Evolutionary conservation across 2,888 invertebrate species (phyloP).

Genomic region (Folsomia manolachei): DNA sequence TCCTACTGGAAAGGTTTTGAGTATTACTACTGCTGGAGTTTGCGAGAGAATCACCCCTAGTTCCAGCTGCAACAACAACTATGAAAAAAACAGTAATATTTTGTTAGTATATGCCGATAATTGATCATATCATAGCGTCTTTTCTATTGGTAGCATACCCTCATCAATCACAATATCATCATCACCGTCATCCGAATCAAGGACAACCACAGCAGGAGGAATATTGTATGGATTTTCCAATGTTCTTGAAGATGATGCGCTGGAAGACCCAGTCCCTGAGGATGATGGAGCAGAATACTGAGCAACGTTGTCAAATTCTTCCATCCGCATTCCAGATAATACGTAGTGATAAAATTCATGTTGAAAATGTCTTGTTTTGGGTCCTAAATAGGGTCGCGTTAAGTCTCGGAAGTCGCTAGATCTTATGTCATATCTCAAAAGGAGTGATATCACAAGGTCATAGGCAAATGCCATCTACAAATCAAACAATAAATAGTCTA

Average conservation of each 20-base stretch:
- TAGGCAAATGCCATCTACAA: conserved; percentile 64
- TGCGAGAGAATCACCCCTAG: no score
- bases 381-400: conserved; percentile 67
- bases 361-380: conserved; percentile 77
- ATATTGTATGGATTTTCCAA: neutral
- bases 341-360: conserved; percentile 87
- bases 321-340: conserved; percentile 59
- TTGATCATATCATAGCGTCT: no score
- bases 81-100: no score
- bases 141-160: neutral
- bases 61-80: no score
- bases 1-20: no score
- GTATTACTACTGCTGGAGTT: no score
- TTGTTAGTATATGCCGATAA: no score
- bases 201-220: conserved; percentile 28
- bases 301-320: conserved; percentile 43
- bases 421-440: conserved; percentile 59
- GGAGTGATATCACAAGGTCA: conserved; percentile 66
- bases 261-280: neutral
- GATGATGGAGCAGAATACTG: conserved; percentile 24
- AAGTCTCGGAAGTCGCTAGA: conserved; percentile 66
- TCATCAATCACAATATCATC: conserved; percentile 10
- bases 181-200: conserved; percentile 24
- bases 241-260: neutral
- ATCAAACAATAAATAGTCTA: neutral